Base-by-base conservation (phyloP, 2,888 invertebrate genomes). In the Monochamus alternatus region DNA sequence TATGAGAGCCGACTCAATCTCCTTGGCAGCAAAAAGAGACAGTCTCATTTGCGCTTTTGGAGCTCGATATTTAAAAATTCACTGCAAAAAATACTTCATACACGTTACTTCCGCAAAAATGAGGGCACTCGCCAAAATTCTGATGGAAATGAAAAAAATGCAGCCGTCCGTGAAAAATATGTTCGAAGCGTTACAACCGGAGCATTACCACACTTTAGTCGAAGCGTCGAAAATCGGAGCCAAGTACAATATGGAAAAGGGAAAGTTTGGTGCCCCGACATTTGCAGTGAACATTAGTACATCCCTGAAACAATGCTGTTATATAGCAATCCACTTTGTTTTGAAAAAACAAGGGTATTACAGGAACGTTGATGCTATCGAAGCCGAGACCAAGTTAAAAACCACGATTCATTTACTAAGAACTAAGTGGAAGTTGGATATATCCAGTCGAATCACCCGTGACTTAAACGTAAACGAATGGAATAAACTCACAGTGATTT, bases 1-100 rank as follows among this genome's bases (percentile, higher is more conserved):
- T 43, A 79, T 79, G 79, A 47, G 73, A 10, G 51, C 77, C 5
- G 79, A 79, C 51, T 44, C 60, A 38, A 69, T 78, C 32, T 73
- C 70, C 12, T n/a, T 77, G 2, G 55, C n/a, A 9, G 77, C 77
- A 3, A 72, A 75, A 62, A 75, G 44, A 62, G 75, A 77, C 52
- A 12, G 62, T 4, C 67, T 52, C 5, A 67, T 67, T 10, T 67
- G 67, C 22, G 47, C 67, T 31, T 67, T 52, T 14, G 67, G 51
- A 12, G 30, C 67, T 10, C 51, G 52, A 14, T 52, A 67, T 3
- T 9, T 44, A 3, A 67, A 67, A 30, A 7, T 52, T 4, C 47
- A 67, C 52, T 5, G 3, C 1, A 32, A 67, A 10, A 14, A 67
- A 22, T 52, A 67, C 52, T 51, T 52, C 30, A 4, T 47, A n/a